A percentile compares a stretch with the other conserved stretches of the same genome.
phyloP scores from a whole-genome alignment of 2,888 invertebrate species.

The Drosophila robusta region DNA sequence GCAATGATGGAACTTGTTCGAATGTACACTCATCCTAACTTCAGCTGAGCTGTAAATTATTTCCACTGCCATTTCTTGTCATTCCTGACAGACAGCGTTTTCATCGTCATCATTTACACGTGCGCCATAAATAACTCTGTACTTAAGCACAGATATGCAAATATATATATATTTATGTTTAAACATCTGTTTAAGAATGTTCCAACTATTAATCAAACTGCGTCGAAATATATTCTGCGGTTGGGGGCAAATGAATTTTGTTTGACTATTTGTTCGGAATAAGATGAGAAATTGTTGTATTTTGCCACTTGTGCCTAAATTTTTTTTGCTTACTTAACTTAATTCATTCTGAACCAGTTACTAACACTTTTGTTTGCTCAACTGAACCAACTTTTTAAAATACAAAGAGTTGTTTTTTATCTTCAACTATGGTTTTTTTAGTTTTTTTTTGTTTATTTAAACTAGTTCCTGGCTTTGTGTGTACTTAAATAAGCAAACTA shows the following conservation, averaged over 20 bases:
- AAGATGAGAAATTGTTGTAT: too few relatives aligned
- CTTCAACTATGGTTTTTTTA: too few relatives aligned
- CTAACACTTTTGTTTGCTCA: too few relatives aligned
- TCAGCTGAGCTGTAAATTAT: neutral
- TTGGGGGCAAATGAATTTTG: neutral
- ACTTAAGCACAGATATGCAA: conserved; percentile 17
- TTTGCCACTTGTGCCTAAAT: too few relatives aligned
- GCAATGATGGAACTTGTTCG: neutral
- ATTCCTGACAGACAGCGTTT: conserved; percentile 10
- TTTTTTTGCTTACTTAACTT: too few relatives aligned
- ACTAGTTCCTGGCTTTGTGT: too few relatives aligned
- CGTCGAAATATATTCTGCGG: neutral
- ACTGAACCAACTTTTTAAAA: too few relatives aligned
- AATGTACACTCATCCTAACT: neutral
- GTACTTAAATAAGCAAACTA: too few relatives aligned
- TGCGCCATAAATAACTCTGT: conserved; percentile 11
- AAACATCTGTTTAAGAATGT: neutral
- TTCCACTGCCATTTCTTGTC: conserved; percentile 1
- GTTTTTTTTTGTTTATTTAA: too few relatives aligned
- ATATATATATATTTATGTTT: conserved; percentile 8
- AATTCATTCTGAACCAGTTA: too few relatives aligned
- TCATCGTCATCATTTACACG: conserved; percentile 18
- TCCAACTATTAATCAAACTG: conserved; percentile 15
- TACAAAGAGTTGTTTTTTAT: too few relatives aligned
- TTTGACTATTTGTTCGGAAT: neutral